A percentile compares a stretch with the other conserved stretches of the same genome.
Evolutionary conservation across 2,113 vertebrate species (phyloP).

Genomic region (Mesembrinibis cayennensis): DNA sequence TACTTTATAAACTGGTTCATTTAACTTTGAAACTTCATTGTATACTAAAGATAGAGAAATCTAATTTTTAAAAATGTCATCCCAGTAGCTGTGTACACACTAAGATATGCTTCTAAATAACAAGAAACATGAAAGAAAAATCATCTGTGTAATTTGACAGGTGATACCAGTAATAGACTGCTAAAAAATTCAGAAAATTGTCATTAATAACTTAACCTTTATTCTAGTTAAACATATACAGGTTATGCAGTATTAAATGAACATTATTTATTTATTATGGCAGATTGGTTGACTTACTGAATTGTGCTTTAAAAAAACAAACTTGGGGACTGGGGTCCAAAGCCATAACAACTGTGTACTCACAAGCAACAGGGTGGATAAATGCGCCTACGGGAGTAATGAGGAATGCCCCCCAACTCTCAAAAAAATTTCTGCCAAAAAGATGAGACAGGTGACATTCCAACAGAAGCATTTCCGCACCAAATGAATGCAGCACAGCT

Average conservation of each 20-base stretch:
- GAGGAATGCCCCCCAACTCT: background rate
- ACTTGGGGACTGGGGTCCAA: too few relatives aligned
- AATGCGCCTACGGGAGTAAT: accelerated
- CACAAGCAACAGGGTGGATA: background rate
- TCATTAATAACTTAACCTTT: background rate
- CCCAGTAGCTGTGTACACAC: background rate
- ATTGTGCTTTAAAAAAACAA: background rate
- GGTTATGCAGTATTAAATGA: background rate
- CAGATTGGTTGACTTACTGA: background rate
- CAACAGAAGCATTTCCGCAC: background rate
- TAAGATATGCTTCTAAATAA: background rate
- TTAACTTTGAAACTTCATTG: background rate
- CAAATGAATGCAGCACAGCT: background rate
- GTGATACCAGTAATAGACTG: background rate
- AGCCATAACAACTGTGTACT: background rate
- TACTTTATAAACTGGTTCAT: background rate
- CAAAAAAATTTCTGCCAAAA: background rate
- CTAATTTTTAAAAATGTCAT: background rate
- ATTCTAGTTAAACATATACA: background rate
- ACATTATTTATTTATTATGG: background rate
- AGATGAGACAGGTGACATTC: background rate
- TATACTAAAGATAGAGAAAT: background rate
- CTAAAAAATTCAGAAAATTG: background rate
- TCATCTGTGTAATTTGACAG: background rate
- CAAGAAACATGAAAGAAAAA: background rate